Evolutionary conservation across 1,140 invertebrate genomes (phyloP).

Genomic region (Drosophila gunungcola): DNA sequence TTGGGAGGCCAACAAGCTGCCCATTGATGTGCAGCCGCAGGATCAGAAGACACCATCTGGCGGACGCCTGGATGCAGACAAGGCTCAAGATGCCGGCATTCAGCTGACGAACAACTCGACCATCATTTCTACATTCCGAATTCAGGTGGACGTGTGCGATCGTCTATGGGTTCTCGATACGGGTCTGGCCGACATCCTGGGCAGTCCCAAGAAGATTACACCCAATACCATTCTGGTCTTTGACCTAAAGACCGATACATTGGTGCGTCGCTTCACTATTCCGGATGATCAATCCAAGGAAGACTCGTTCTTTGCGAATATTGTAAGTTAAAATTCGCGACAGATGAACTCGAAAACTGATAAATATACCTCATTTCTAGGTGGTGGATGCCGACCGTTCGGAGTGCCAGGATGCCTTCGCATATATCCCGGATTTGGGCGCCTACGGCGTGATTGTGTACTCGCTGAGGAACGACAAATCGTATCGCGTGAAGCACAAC

Average conservation of each 20-base stretch:
- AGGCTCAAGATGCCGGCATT: slow-evolving; percentile 69
- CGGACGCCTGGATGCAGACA: slow-evolving; percentile 80
- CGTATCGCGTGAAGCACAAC: slow-evolving; percentile 91
- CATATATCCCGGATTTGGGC: slow-evolving; percentile 91
- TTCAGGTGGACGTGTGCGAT: slow-evolving; percentile 89
- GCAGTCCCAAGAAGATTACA: slow-evolving; percentile 86
- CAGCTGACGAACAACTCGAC: slow-evolving; percentile 85
- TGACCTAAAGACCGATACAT: slow-evolving; percentile 89
- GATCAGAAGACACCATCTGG: slow-evolving; percentile 66
- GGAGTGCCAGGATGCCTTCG: slow-evolving; percentile 90
- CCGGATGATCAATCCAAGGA: slow-evolving; percentile 88
- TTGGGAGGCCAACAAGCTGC: slow-evolving; percentile 88
- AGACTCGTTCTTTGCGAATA: slow-evolving; percentile 90
- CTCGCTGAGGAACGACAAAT: slow-evolving; percentile 89
- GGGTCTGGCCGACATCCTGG: slow-evolving; percentile 90
- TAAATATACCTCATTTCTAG: slow-evolving; percentile 53
- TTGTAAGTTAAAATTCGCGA: slow-evolving; percentile 84
- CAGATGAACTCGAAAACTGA: not conserved
- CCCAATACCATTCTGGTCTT: slow-evolving; percentile 89
- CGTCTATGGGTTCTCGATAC: slow-evolving; percentile 91
- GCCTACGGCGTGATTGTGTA: slow-evolving; percentile 91
- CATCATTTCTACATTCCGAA: slow-evolving; percentile 88
- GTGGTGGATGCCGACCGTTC: slow-evolving; percentile 88
- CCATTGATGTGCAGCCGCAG: slow-evolving; percentile 81
- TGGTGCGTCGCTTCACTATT: slow-evolving; percentile 88